phyloP scores from a whole-genome alignment of 2,888 invertebrate species.

The Campoplex capitator region DNA sequence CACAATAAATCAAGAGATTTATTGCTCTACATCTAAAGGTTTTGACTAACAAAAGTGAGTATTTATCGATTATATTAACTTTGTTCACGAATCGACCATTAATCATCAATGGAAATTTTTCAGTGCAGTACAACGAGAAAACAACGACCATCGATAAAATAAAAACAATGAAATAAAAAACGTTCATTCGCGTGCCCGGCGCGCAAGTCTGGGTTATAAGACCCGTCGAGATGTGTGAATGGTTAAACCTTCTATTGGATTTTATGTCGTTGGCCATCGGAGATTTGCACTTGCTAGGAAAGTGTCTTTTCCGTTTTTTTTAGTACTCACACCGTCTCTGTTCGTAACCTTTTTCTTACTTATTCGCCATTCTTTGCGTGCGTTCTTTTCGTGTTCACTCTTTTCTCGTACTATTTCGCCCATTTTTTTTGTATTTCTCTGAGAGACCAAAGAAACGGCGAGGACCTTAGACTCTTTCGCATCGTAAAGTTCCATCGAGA shows the following conservation, averaged over 20 bases:
- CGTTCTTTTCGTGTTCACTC: constrained; percentile 25
- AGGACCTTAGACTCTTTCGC: constrained; percentile 30
- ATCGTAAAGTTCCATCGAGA: constrained; percentile 61
- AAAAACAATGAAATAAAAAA: background rate
- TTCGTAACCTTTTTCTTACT: constrained; percentile 25
- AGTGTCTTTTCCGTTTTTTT: constrained; percentile 23
- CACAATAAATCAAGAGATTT: background rate
- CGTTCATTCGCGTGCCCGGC: background rate
- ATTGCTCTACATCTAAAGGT: background rate
- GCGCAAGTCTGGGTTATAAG: background rate
- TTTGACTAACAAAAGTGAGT: background rate
- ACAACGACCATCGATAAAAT: background rate
- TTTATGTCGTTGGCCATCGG: constrained; percentile 56
- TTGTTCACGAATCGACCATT: background rate
- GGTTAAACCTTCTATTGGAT: constrained; percentile 46
- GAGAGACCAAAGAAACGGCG: constrained; percentile 30
- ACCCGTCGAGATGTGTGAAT: constrained; percentile 1
- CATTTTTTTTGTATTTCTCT: constrained; percentile 36
- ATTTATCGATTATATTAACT: background rate
- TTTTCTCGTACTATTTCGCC: constrained; percentile 38
- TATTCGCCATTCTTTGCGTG: constrained; percentile 23
- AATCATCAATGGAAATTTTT: background rate
- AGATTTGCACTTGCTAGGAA: constrained; percentile 46
- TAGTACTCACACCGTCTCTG: background rate
- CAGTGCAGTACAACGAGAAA: background rate